These are phyloP conservation scores for Pterobdella sp. DNA, from an alignment of 2,888 invertebrate species.

Conservation along the genomic window DNA sequence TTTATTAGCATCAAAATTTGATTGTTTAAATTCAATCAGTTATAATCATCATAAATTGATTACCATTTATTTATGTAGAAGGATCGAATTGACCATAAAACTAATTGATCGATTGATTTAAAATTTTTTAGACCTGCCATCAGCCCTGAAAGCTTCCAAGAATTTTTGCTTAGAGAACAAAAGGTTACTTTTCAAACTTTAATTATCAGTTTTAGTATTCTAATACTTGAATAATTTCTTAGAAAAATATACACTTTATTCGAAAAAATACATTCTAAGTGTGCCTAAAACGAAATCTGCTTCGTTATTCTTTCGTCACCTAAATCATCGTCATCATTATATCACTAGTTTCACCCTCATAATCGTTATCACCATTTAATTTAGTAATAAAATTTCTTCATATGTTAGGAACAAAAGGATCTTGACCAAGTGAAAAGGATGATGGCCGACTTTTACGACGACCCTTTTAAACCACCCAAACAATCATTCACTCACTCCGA, in stretches of 20 bases:
- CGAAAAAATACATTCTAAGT: neutral
- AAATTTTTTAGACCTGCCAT: too few relatives aligned
- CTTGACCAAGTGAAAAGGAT: slow-evolving; percentile 54
- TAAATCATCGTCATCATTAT: neutral
- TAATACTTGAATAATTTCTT: neutral
- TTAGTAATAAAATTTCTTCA: slow-evolving; percentile 39
- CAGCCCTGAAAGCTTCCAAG: slow-evolving; percentile 28
- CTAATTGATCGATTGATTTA: too few relatives aligned
- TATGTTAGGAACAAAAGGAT: too few relatives aligned
- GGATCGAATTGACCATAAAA: too few relatives aligned
- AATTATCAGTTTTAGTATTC: neutral
- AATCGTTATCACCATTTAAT: slow-evolving; percentile 15
- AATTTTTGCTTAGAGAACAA: slow-evolving; percentile 31
- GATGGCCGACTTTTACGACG: slow-evolving; percentile 28
- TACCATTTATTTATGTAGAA: too few relatives aligned
- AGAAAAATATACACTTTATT: neutral
- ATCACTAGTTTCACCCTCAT: neutral
- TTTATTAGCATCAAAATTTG: too few relatives aligned
- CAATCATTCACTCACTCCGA: slow-evolving; percentile 24
- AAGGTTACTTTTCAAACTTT: slow-evolving; percentile 26
- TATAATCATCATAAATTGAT: too few relatives aligned
- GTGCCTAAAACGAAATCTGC: neutral
- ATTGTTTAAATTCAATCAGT: too few relatives aligned
- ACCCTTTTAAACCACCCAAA: slow-evolving; percentile 23
- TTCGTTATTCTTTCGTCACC: neutral